Conservation (phyloP, 1,140 invertebrate genomes). For the Drosophila sp. region DNA sequence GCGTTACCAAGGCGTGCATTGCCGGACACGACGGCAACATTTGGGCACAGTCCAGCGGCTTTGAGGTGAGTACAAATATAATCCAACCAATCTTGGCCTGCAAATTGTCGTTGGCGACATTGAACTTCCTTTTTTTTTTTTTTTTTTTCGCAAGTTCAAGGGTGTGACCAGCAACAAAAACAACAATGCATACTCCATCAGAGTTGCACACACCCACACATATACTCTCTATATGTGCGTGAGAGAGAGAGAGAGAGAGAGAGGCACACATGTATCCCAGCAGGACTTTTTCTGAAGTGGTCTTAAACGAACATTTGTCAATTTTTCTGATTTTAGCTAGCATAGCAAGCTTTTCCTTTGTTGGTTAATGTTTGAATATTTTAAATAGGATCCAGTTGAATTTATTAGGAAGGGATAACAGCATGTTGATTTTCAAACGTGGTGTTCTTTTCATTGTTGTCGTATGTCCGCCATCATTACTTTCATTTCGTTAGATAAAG, state of each 20-base stretch:
- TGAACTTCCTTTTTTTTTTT: conserved; percentile 44
- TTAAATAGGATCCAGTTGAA: background rate
- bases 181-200: conserved; percentile 26
- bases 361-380: background rate
- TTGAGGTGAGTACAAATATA: conserved; percentile 90
- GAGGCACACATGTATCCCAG: conserved; percentile 31
- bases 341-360: background rate
- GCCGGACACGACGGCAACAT: conserved; percentile 97
- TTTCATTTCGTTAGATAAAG: conserved; percentile 69
- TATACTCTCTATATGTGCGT: too few relatives aligned
- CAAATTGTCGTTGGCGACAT: conserved; percentile 42
- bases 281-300: conserved; percentile 17
- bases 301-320: background rate
- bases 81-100: conserved; percentile 19
- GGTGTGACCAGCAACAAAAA: conserved; percentile 75
- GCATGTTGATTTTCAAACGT: background rate
- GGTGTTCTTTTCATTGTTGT: conserved; percentile 1
- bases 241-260: conserved; percentile 1
- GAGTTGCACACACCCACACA: conserved; percentile 37
- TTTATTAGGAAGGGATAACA: background rate
- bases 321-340: too few relatives aligned
- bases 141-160: conserved; percentile 68
- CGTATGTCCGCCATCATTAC: conserved; percentile 65
- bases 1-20: conserved; percentile 96
- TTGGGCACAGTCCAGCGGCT: conserved; percentile 96